Conservation (phyloP, 2,113 vertebrate species). For the Lipophrys pholis region DNA sequence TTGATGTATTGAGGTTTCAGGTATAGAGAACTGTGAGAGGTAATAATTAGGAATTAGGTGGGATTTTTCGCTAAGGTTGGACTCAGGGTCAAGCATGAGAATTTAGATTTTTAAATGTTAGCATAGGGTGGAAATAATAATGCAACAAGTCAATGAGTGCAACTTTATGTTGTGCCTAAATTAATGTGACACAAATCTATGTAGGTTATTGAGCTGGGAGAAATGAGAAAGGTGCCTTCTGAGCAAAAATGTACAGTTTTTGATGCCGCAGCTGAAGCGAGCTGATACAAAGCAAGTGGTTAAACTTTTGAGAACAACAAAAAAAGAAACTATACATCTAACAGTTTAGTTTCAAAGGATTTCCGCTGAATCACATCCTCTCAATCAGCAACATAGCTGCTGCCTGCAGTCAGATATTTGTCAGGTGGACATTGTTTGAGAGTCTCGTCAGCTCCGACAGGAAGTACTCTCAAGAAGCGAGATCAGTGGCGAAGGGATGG, state of each 20-base stretch:
- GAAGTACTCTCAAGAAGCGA: slow-evolving; percentile 38
- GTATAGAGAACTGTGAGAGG: too few relatives aligned
- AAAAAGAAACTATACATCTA: slow-evolving; percentile 32
- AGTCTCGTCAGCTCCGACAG: slow-evolving; percentile 54
- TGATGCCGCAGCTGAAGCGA: slow-evolving; percentile 61
- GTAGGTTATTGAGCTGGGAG: not conserved
- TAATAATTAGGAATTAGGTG: too few relatives aligned
- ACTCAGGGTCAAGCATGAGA: too few relatives aligned
- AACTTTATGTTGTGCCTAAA: too few relatives aligned
- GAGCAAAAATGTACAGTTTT: slow-evolving; percentile 33
- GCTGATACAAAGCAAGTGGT: slow-evolving; percentile 43
- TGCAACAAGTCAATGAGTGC: too few relatives aligned
- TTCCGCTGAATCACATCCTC: slow-evolving; percentile 50
- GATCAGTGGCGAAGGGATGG: slow-evolving; percentile 34
- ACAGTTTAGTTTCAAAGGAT: slow-evolving; percentile 54
- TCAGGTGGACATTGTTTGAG: slow-evolving; percentile 61
- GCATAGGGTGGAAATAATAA: too few relatives aligned
- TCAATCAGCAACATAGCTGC: slow-evolving; percentile 33
- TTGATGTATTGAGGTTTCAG: too few relatives aligned
- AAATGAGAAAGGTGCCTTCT: slow-evolving; percentile 26
- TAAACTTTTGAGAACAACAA: slow-evolving; percentile 35
- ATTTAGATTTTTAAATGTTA: too few relatives aligned
- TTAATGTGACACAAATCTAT: too few relatives aligned
- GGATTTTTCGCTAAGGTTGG: too few relatives aligned
- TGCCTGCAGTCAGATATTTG: slow-evolving; percentile 45